Base-by-base conservation (phyloP, 2,113 vertebrate species). In the Pomatorhinus ruficollis region DNA sequence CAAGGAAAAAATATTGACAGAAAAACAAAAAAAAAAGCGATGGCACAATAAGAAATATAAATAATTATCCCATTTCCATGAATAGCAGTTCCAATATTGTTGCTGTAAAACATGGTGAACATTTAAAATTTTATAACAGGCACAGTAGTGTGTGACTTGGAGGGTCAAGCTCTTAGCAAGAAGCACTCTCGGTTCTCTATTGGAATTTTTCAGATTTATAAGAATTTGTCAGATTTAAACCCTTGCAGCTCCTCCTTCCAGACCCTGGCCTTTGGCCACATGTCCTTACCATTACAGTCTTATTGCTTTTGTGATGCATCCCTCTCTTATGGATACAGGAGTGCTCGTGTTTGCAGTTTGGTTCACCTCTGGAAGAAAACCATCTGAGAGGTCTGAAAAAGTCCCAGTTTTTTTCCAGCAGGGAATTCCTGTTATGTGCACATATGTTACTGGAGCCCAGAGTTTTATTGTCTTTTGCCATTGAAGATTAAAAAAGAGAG, bases 261-360 rank as follows among this genome's bases (percentile, higher is more conserved):
- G 44, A 63, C 33, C 28, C 37, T 1, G 1, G 37, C 42, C 31
- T 86, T 12, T 53, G 25, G 24, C 28, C 21, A 37, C 8, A 2
- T 49, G 8, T 44, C 25, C 24, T 53, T 20, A 47, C 11, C 5
- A 13, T 54, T 59, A 31, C 19, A 3, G 0, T 40, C 14, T 42
- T 47, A n/a, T 9, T 1, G 0, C 4, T 54, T 78, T 53, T 52
- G 33, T 52, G 15, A 37, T 40, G 20, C 24, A 72, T 20, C 28
- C 16, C 13, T 59, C 20, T 72, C 11, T 31, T 76, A 21, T 2
- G 4, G 53, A 66, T 52, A 40, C 5, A 40, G 21, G 6, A 44
- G 19, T 35, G 14, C 30, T 25, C 12, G 52, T 52, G 3, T 5
- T 54, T 71, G 19, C 20, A 59, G 13, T 6, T 20, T 0, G 0